Conservation (phyloP, 35 echinoderm and acorn worm genomes). For the Apostichopus japonicus region DNA sequence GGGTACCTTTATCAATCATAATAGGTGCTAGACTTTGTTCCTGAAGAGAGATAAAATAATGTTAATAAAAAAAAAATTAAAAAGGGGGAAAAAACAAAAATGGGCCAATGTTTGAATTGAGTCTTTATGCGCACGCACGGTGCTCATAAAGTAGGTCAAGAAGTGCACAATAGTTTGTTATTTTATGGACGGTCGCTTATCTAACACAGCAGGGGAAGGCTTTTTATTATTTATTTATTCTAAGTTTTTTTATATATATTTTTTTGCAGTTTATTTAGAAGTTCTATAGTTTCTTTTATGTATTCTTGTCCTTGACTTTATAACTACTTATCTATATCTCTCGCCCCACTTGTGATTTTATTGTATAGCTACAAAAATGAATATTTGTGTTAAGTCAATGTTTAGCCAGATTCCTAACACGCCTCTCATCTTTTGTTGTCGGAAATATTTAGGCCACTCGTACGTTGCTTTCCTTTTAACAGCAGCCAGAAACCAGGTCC, state of each 20-base stretch:
- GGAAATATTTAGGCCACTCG: conserved; percentile 8
- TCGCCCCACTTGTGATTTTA: conserved; percentile 12
- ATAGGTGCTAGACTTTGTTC: background rate
- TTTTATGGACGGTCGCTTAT: conserved; percentile 12
- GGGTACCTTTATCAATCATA: background rate
- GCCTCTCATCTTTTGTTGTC: conserved; percentile 29
- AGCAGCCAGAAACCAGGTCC: background rate
- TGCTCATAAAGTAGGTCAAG: conserved; percentile 40
- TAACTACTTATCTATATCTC: conserved; percentile 3
- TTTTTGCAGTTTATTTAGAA: conserved; percentile 39
- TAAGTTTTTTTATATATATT: background rate
- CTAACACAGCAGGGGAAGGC: conserved; percentile 25
- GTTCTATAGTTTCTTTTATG: conserved; percentile 9
- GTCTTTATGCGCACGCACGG: background rate
- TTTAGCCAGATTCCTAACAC: conserved; percentile 34
- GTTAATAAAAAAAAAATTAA: background rate
- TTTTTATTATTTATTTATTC: background rate
- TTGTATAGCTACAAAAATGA: background rate
- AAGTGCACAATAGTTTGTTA: background rate
- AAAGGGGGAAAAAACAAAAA: background rate
- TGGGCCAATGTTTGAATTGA: background rate
- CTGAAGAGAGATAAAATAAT: conserved; percentile 5
- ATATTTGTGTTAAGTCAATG: conserved; percentile 34
- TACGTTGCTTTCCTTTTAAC: background rate
- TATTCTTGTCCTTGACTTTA: conserved; percentile 39